phyloP scores from a whole-genome alignment of 2,888 invertebrate genomes.

The Drosophila macrospina region DNA sequence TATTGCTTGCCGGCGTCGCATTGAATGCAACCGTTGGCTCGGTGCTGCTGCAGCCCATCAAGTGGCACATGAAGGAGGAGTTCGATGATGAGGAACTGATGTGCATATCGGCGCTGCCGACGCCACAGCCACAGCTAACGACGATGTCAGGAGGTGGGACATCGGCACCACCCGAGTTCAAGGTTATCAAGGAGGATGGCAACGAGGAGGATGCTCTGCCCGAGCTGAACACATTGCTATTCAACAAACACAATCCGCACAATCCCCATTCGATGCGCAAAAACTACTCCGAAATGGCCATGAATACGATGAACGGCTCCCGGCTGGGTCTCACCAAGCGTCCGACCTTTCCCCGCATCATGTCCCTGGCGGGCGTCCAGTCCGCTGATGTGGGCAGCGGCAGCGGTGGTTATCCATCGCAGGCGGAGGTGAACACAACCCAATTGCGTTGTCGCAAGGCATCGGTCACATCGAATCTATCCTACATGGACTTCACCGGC shows the following conservation, averaged over 20 bases:
- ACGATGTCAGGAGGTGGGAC: slow-evolving; percentile 16
- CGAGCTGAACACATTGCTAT: slow-evolving; percentile 84
- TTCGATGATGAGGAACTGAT: slow-evolving; percentile 84
- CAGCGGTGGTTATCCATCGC: slow-evolving; percentile 82
- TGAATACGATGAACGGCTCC: slow-evolving; percentile 84
- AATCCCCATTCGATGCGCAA: slow-evolving; percentile 82
- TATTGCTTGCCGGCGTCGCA: slow-evolving; percentile 89
- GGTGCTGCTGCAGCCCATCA: slow-evolving; percentile 89
- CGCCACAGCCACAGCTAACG: slow-evolving; percentile 67
- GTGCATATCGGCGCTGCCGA: slow-evolving; percentile 72
- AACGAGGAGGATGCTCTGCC: slow-evolving; percentile 87
- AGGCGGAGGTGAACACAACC: slow-evolving; percentile 86
- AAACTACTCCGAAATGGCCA: slow-evolving; percentile 85
- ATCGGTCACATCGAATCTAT: slow-evolving; percentile 90
- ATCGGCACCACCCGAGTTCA: slow-evolving; percentile 86
- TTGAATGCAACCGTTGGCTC: slow-evolving; percentile 90
- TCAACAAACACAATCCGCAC: slow-evolving; percentile 78
- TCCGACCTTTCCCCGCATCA: slow-evolving; percentile 85
- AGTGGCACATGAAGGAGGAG: slow-evolving; percentile 88
- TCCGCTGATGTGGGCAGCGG: slow-evolving; percentile 73
- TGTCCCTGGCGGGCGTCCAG: slow-evolving; percentile 84
- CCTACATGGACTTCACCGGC: slow-evolving; percentile 91
- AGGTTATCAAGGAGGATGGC: slow-evolving; percentile 89
- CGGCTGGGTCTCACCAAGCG: slow-evolving; percentile 83
- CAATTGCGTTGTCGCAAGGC: slow-evolving; percentile 87